phyloP scores from a whole-genome alignment of 2,113 vertebrate genomes.

The Muntiacus muntjak region DNA sequence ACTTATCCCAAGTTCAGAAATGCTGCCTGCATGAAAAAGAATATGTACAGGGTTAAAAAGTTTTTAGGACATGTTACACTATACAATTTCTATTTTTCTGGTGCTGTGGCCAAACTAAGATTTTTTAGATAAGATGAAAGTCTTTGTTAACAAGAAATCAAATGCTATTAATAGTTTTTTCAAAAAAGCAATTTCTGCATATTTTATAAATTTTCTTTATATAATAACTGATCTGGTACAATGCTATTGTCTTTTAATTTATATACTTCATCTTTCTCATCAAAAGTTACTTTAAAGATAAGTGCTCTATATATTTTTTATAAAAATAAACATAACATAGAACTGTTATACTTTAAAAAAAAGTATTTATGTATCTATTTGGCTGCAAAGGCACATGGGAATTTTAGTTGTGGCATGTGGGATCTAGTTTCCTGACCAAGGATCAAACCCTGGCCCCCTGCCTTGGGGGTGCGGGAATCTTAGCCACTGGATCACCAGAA shows the following conservation, averaged over 20 bases:
- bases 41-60: background rate
- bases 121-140: background rate
- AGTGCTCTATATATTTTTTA: background rate
- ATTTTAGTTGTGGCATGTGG: background rate
- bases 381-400: background rate
- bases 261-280: background rate
- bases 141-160: background rate
- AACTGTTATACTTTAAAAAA: background rate
- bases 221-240: background rate
- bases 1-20: background rate
- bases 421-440: background rate
- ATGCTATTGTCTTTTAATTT: background rate
- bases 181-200: background rate
- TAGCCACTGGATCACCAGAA: background rate
- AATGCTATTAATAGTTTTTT: background rate
- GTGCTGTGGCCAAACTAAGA: background rate
- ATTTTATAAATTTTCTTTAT: background rate
- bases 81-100: background rate
- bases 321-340: background rate
- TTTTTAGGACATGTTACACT: background rate
- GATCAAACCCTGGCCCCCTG: background rate
- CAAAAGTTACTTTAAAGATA: background rate
- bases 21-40: background rate
- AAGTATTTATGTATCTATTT: background rate
- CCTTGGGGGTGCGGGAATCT: background rate